Evolutionary conservation across 2,113 vertebrate genomes (phyloP).

Genomic region (Takifugu flavidus): DNA sequence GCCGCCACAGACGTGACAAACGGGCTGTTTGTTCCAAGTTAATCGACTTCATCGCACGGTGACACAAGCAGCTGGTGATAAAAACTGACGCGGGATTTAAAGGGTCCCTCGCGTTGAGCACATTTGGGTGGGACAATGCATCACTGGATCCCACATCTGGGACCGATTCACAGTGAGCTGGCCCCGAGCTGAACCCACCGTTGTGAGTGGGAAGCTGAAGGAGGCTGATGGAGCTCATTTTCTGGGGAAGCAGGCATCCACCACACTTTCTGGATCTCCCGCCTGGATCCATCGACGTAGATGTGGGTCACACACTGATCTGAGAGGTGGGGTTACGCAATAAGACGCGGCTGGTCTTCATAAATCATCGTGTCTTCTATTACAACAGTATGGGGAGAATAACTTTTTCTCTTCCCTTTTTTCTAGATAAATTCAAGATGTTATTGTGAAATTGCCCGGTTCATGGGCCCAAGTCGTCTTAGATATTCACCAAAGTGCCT

Average conservation of each 20-base stretch:
- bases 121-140: conserved; percentile 25
- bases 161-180: conserved; percentile 53
- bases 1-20: conserved; percentile 11
- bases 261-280: conserved; percentile 4
- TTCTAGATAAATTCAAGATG: too few relatives aligned
- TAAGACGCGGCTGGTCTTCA: conserved; percentile 12
- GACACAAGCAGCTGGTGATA: conserved; percentile 28
- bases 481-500: too few relatives aligned
- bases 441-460: too few relatives aligned
- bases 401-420: too few relatives aligned
- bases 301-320: conserved; percentile 28
- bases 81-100: conserved; percentile 21
- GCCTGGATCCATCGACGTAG: neutral
- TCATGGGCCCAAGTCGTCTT: too few relatives aligned
- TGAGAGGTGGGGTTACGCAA: conserved; percentile 25
- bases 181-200: conserved; percentile 49
- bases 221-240: neutral
- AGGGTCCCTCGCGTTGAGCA: conserved; percentile 29
- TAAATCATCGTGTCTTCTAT: conserved; percentile 5
- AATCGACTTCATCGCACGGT: conserved; percentile 11
- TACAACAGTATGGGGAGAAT: neutral
- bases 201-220: neutral
- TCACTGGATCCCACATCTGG: conserved; percentile 53
- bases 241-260: conserved; percentile 28
- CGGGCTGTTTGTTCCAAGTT: conserved; percentile 1